Evolutionary conservation across 2,797 vertebrate genomes (phyloP), one percentile per base, ranked within the genome.

Genomic region (Schizothorax lantsangensis): DNA sequence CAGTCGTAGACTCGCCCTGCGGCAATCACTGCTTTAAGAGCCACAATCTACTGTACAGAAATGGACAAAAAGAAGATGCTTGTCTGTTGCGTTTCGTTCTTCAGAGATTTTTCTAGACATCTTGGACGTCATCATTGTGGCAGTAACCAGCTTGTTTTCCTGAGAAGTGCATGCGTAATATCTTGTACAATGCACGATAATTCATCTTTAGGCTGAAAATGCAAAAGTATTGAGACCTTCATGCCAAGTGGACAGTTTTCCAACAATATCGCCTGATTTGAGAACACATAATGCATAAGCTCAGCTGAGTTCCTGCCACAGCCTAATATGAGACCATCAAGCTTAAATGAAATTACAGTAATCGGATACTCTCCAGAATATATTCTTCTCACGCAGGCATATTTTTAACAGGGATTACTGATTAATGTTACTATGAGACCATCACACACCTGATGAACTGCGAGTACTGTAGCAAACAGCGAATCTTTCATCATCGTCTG

Each of bases 81-180:
- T 85, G 54, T 87, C 83, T 85, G 33, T 73, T 85, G 59, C 23
- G 15, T 47, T 84, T 82, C 78, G 36, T 87, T 87, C 83, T 84
- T 79, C 19, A 33, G 38, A 43, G 33, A 74, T 23, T 72, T 43
- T 26, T 59, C 73, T 14, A 9, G 71, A 15, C 77, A 47, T 78
- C 43, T 59, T 73, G 38, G 62, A 66, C 21, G 40, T 69, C 15
- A 83, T 74, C 66, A 54, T 38, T 45, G 69, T 62, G 69, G n/a
- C 52, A 45, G 38, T 43, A 57, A 12, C 10, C 26, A 45, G n/a
- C 17, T 45, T 59, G 30, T 36, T 26, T 33, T 54, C 33, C 15
- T 68, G 33, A 66, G 33, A 78, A 78, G 45, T 68, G 33, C 43
- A 45, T 11, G 43, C 6, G 38, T 68, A 12, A 17, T 49, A 14